phyloP scores from a whole-genome alignment of 2,888 invertebrate species.

The Rhorus exstirpatorius region DNA sequence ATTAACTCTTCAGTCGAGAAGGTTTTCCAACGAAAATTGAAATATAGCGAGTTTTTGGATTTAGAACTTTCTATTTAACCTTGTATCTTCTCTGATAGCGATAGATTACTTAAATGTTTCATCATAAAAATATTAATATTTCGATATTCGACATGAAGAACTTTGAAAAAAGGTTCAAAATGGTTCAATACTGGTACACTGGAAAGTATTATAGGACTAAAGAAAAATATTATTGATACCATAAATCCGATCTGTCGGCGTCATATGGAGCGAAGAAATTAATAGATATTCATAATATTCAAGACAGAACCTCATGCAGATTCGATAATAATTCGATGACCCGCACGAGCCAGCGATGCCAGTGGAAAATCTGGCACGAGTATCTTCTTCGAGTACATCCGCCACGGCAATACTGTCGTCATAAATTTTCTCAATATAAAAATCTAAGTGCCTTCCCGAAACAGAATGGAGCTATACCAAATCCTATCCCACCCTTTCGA shows the following conservation, averaged over 20 bases:
- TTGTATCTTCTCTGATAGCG: neutral
- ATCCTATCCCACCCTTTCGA: slow-evolving; percentile 62
- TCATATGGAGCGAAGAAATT: slow-evolving; percentile 61
- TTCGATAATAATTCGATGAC: slow-evolving; percentile 65
- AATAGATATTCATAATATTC: slow-evolving; percentile 51
- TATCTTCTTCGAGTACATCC: slow-evolving; percentile 66
- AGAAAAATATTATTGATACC: slow-evolving; percentile 19
- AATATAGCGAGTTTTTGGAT: neutral
- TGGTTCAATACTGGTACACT: neutral
- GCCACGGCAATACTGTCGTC: slow-evolving; percentile 71
- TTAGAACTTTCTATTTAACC: neutral
- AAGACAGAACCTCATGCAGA: slow-evolving; percentile 60
- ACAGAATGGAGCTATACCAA: slow-evolving; percentile 77
- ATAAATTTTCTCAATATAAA: slow-evolving; percentile 79
- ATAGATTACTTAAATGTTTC: neutral
- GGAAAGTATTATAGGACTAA: slow-evolving; percentile 4
- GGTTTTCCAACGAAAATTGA: no score
- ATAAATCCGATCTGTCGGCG: slow-evolving; percentile 21
- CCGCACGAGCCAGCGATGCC: slow-evolving; percentile 51
- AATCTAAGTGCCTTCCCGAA: slow-evolving; percentile 76
- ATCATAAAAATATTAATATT: neutral
- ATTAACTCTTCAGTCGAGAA: neutral
- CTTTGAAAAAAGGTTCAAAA: neutral
- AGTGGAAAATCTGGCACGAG: slow-evolving; percentile 68
- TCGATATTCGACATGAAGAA: neutral